These are phyloP conservation scores for Myotis vivesi DNA, from an alignment of 2,797 vertebrate species.

Conservation along the genomic window DNA sequence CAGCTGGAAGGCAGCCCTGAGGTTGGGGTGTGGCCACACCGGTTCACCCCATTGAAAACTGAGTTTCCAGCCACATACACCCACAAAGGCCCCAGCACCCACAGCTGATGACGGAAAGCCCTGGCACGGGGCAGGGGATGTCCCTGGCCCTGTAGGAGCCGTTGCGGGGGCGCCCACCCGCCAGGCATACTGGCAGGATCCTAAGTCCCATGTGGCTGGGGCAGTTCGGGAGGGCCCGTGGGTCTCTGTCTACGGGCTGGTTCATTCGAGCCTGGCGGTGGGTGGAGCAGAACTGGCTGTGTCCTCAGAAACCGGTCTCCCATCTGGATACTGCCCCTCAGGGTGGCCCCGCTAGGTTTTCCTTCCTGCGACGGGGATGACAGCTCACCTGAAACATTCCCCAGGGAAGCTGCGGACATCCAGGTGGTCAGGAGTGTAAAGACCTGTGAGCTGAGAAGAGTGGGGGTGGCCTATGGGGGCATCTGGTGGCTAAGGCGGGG, in stretches of 20 bases:
- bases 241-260: background rate
- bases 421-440: background rate
- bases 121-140: background rate
- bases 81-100: background rate
- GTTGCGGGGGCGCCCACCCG: rapidly evolving
- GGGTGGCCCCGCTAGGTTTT: background rate
- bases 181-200: rapidly evolving
- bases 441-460: background rate
- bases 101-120: background rate
- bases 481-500: background rate
- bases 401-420: rapidly evolving
- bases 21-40: constrained; percentile 10
- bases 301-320: background rate
- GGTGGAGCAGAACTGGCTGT: background rate
- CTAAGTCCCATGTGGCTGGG: background rate
- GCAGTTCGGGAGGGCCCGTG: rapidly evolving
- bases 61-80: constrained; percentile 29
- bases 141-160: background rate
- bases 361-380: background rate
- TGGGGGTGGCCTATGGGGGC: background rate
- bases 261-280: background rate
- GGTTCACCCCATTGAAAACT: constrained; percentile 61
- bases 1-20: constrained; percentile 67
- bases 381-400: background rate
- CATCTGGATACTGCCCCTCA: rapidly evolving